Base-by-base conservation (phyloP, 2,888 invertebrate genomes). In the Amiota minor region DNA sequence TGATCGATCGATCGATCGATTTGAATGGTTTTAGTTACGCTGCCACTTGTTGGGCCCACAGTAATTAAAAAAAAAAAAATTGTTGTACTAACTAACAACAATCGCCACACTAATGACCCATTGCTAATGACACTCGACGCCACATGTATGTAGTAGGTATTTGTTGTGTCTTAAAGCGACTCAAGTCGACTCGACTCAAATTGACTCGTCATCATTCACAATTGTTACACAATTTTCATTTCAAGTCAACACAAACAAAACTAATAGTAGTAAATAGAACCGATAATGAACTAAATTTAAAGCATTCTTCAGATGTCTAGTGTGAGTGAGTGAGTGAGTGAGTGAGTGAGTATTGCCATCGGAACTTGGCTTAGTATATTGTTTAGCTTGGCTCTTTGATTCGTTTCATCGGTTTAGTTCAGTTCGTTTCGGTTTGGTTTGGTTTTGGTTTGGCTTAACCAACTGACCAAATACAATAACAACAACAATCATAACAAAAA, bases 221-320 rank as follows among this genome's bases (percentile, higher is more conserved):
- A 1, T 35, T 64, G 67, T 72, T 73, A 74, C 78, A 79, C 78
- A 79, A 80, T 80, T 78, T 49, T 78, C 72, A 74, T 76, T 73
- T n/a, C 45, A 62, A 35, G 62, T 35, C 18, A 47, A n/a, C 55
- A n/a, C 46, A 23, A 12, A 71, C n/a, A 71, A 70, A 50, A 71
- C 59, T 70, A 62, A 55, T 56, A 46, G 11, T 8, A 59, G 18
- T 16, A 59, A 62, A 10, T 46, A 14, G 46, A 18, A 11, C 64
- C 23, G 69, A 64, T 50, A 49, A 56, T 69, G 46, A 55, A 53
- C 77, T 74, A 72, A 79, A 75, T 78, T 75, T 79, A 49, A 62
- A 45, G 59, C 65, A 50, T 64, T 59, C 78, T 79, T 8, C 8
- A 9, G 56, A 53, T 53, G 53, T 53, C 6, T 50, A 73, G 78